Percentiles rank a stretch among this genome's conserved stretches.
Conservation (phyloP, 2,888 invertebrate genomes). For the Eupithecia dodoneata region DNA sequence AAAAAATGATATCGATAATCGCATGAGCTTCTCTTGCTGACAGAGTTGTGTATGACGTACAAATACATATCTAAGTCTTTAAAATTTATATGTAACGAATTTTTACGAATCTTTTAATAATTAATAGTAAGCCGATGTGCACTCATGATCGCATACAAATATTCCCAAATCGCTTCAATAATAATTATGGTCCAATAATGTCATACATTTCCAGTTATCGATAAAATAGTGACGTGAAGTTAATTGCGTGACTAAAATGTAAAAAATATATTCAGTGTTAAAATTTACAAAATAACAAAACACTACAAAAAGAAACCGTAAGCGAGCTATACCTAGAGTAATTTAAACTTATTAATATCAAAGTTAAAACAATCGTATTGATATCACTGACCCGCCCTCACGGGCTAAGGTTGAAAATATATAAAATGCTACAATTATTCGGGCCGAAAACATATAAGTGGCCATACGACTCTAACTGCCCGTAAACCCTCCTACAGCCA, state of each 20-base stretch:
- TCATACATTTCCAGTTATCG: slow-evolving; percentile 62
- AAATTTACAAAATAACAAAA: slow-evolving; percentile 81
- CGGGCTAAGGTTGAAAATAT: slow-evolving; percentile 57
- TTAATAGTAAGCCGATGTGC: slow-evolving; percentile 56
- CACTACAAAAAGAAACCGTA: slow-evolving; percentile 73
- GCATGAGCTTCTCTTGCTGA: slow-evolving; percentile 49
- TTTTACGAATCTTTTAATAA: slow-evolving; percentile 47
- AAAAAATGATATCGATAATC: slow-evolving; percentile 28
- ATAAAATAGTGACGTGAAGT: slow-evolving; percentile 66
- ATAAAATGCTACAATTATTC: slow-evolving; percentile 73
- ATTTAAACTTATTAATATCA: slow-evolving; percentile 75
- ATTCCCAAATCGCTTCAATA: slow-evolving; percentile 53
- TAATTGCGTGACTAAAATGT: slow-evolving; percentile 69
- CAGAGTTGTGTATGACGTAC: slow-evolving; percentile 47
- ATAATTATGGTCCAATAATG: slow-evolving; percentile 61
- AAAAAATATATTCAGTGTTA: slow-evolving; percentile 70
- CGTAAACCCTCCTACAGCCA: slow-evolving; percentile 58
- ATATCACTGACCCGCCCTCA: slow-evolving; percentile 70
- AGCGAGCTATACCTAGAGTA: slow-evolving; percentile 74
- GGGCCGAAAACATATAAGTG: slow-evolving; percentile 84
- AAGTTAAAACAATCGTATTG: slow-evolving; percentile 70
- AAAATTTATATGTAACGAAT: slow-evolving; percentile 51
- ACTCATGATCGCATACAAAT: slow-evolving; percentile 53
- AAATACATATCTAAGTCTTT: slow-evolving; percentile 55
- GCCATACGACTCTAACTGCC: slow-evolving; percentile 72